A percentile compares a stretch with the other conserved stretches of the same genome.
These are phyloP conservation scores for Colaptes auratus DNA, from an alignment of 2,113 vertebrate species.

Conservation along the genomic window DNA sequence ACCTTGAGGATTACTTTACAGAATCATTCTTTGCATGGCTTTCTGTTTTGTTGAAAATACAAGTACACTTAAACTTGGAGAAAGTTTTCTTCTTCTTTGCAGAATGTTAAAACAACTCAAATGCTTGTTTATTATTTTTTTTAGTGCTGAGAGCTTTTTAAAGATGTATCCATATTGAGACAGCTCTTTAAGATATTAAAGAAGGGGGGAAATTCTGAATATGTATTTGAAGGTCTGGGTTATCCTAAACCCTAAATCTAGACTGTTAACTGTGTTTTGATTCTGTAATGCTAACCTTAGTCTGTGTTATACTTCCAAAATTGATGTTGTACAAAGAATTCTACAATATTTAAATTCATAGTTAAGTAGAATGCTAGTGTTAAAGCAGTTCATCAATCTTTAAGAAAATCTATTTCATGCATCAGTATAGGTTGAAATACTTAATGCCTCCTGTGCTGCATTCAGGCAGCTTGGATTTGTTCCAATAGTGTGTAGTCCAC, in stretches of 20 bases:
- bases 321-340: not conserved
- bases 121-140: not conserved
- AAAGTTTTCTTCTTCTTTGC: not conserved
- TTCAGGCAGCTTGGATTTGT: not conserved
- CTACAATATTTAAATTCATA: not conserved
- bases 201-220: not conserved
- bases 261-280: not conserved
- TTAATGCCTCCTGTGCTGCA: not conserved
- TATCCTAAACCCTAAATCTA: not conserved
- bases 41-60: not conserved
- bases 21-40: not conserved
- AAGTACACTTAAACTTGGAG: not conserved
- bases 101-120: not conserved
- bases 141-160: not conserved
- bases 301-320: not conserved
- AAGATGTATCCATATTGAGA: not conserved
- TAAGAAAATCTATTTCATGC: not conserved
- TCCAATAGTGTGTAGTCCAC: not conserved
- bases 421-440: not conserved
- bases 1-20: not conserved
- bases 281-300: not conserved
- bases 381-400: not conserved
- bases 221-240: not conserved
- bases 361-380: not conserved
- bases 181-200: not conserved